A percentile compares a stretch with the other conserved stretches of the same genome.
These are phyloP conservation scores for Nannospalax galili DNA, from an alignment of 2,113 vertebrate genomes.

Conservation along the genomic window DNA sequence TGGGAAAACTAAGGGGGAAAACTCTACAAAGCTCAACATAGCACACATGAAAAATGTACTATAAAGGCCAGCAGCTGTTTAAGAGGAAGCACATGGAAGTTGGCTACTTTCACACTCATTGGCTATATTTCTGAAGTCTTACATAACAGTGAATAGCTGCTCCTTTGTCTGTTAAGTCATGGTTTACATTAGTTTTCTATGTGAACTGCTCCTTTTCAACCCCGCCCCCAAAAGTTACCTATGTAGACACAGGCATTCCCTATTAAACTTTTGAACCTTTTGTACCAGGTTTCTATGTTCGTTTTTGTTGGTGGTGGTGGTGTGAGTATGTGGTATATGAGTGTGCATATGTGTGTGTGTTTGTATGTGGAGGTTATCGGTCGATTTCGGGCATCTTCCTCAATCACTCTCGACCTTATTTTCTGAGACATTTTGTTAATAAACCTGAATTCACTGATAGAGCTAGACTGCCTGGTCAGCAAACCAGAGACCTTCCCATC, in stretches of 20 bases:
- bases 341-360: background rate
- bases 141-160: too few relatives aligned
- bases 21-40: background rate
- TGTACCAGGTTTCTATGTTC: background rate
- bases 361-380: background rate
- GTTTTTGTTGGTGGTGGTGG: background rate
- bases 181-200: background rate
- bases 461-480: background rate
- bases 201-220: background rate
- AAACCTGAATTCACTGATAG: background rate
- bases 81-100: background rate
- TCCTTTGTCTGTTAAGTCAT: background rate
- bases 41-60: background rate
- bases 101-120: background rate
- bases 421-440: too few relatives aligned
- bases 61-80: background rate
- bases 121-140: background rate
- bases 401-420: background rate
- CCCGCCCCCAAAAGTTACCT: background rate
- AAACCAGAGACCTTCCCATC: background rate
- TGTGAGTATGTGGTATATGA: too few relatives aligned
- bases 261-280: background rate
- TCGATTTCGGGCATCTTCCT: background rate
- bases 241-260: background rate
- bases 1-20: background rate